Conservation (phyloP, 2,888 invertebrate species). For the Ditula angustiorana region DNA sequence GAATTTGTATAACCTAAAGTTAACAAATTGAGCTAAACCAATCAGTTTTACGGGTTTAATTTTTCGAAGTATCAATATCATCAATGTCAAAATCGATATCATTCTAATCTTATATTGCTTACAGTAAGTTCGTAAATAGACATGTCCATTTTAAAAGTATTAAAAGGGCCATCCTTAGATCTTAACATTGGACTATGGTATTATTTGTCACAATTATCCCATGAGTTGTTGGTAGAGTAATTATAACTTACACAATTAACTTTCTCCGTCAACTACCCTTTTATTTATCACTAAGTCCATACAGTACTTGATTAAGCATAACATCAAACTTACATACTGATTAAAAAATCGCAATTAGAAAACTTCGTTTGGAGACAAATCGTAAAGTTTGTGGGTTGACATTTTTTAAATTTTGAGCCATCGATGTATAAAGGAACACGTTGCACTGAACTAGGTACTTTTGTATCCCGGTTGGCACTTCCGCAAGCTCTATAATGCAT, state of each 20-base stretch:
- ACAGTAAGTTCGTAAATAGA: conserved; percentile 33
- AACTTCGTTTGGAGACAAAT: conserved; percentile 62
- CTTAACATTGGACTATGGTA: conserved; percentile 28
- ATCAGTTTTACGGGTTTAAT: conserved; percentile 50
- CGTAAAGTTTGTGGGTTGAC: conserved; percentile 25
- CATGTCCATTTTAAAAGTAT: conserved; percentile 26
- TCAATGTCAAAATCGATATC: conserved; percentile 26
- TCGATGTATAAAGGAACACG: conserved; percentile 31
- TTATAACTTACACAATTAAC: conserved; percentile 23
- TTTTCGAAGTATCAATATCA: conserved; percentile 35
- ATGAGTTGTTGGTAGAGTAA: conserved; percentile 17
- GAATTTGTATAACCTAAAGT: conserved; percentile 71
- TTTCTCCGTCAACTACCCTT: conserved; percentile 15
- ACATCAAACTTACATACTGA: conserved; percentile 58
- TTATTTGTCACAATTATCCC: conserved; percentile 12
- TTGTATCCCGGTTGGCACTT: conserved; percentile 3
- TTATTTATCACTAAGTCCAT: conserved; percentile 20
- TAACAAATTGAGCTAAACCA: conserved; percentile 76
- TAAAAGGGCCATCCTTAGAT: conserved; percentile 27
- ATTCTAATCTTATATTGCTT: conserved; percentile 32
- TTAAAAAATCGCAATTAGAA: conserved; percentile 51
- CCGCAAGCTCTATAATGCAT: background rate
- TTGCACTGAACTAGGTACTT: conserved; percentile 22
- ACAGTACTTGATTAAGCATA: conserved; percentile 55
- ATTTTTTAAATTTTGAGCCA: conserved; percentile 15